Evolutionary conservation across 92 coral and sea anemone genomes (phyloP), one percentile per base, ranked within the genome.

Genomic region (Micromussa lordhowensis): DNA sequence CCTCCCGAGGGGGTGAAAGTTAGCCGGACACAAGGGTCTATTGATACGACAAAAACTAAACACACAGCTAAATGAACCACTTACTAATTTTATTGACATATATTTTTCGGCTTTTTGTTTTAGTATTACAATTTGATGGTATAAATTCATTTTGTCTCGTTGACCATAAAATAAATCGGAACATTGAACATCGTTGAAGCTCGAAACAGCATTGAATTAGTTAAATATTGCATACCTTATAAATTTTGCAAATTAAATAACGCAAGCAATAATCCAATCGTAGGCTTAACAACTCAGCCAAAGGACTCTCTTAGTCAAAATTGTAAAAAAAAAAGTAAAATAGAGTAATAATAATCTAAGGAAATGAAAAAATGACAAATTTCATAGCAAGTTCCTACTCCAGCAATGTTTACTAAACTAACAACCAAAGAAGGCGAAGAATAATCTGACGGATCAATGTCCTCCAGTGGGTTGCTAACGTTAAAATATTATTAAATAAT

Each of bases 121-220:
- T 12, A 66, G 18, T 1, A 28, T 61, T 5, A 55, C 61, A 66
- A 66, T 66, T 3, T 66, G 32, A 66, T 15, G 30, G 12, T 66
- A 66, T 66, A 66, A 12, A 34, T 66, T 14, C 29, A 66, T 66
- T 26, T 66, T 66, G 71, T 66, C 34, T 66, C 29, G 68, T 17
- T 57, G 68, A 75, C 57, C 26, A 22, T 38, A 36, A 24, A 24
- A 9, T 38, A 75, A 34, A 6, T 75, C 30, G 17, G 18, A 12
- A 40, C 79, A 35, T 75, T 75, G 54, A 40, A 75, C 79, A 75
- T 75, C n/a, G 71, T 28, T 31, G 16, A 64, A 64, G 69, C 69
- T 64, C 32, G 32, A 28, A n/a, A 66, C 34, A 66, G 71, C 71
- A 12, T 66, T 66, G 26, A 66, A 44, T 24, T 40, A 13, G 1